These are phyloP conservation scores for Cercopithecus hamlyni DNA, from an alignment of 2,797 vertebrate genomes.

Conservation along the genomic window DNA sequence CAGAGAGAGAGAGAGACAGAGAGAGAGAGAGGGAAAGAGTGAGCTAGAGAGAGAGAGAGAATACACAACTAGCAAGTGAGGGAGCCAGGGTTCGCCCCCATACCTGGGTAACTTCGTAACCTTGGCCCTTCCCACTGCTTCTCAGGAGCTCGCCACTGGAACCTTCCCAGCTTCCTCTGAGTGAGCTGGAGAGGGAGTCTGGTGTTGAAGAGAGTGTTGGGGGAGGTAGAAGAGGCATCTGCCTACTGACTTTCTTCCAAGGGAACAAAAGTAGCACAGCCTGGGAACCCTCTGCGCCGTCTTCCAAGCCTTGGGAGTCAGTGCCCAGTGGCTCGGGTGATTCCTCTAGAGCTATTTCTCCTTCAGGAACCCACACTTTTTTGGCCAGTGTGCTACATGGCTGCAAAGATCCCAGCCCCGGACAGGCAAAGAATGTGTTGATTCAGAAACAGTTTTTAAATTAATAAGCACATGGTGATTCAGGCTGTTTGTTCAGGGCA, in stretches of 20 bases:
- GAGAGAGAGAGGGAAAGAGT: neutral
- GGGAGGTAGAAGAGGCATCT: neutral
- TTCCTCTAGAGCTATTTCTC: neutral
- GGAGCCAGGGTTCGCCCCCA: neutral
- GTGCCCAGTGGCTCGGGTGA: neutral
- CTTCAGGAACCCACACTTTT: neutral
- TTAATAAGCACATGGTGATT: slow-evolving; percentile 43
- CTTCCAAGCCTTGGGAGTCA: neutral
- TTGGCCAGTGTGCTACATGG: neutral
- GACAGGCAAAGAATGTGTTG: slow-evolving; percentile 38
- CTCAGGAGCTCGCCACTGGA: neutral
- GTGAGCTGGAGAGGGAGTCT: neutral
- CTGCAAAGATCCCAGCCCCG: slow-evolving; percentile 14
- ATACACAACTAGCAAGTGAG: neutral
- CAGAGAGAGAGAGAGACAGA: neutral
- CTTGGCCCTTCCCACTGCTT: neutral
- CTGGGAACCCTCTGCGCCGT: neutral
- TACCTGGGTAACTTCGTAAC: neutral
- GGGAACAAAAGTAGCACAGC: neutral
- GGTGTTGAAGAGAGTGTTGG: neutral
- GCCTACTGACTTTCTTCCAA: neutral
- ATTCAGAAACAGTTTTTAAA: slow-evolving; percentile 57
- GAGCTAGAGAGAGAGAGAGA: neutral
- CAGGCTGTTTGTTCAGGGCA: slow-evolving; percentile 48
- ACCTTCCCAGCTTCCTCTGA: neutral